Base-by-base conservation (phyloP, 1,140 invertebrate species). In the Mylabris phalerata region DNA sequence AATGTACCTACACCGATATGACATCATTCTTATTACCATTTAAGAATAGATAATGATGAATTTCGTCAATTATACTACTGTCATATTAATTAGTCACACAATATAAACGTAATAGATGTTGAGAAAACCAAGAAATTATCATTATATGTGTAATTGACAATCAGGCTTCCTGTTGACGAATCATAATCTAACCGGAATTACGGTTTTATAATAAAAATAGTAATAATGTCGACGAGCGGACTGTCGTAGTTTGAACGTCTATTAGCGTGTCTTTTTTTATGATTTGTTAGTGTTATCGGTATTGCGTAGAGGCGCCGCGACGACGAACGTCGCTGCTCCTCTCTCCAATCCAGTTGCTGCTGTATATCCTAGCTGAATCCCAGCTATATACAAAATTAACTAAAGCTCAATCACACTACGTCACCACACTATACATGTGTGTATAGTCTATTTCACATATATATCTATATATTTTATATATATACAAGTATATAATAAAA, bases 371-470 rank as follows among this genome's bases (percentile, higher is more conserved):
- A 40, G 6, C 50, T 39, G 44, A 59, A 51, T 59, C 63, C 63
- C 63, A 56, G 63, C 61, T 64, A 64, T 62, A 60, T 64, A 64
- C 57, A 64, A 64, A 64, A 64, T 64, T 64, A 64, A 64, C 63
- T 62, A 48, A 64, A 64, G 60, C 63, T 62, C 50, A 44, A 62
- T 62, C 56, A 59, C 32, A 45, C 41, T 55, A 61, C 62, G 62
- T 62, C 56, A 62, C 42, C 32, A 32, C 4, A 32, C 32, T 32
- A 1, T 32, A 32, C 7, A 32, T 32, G 32, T 32, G 7, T 32
- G 4, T 5, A 7, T 32, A 32, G 32, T 5, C 32, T 3, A 25
- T 32, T 26, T 32, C 7, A 32, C 2, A 32, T 32, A 32, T 32
- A 32, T 32, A 32, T 5, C 4, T 32, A 32, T 32, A 32, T 32